Base-by-base conservation (phyloP, 2,113 vertebrate species). In the Dunckerocampus dactyliophorus region DNA sequence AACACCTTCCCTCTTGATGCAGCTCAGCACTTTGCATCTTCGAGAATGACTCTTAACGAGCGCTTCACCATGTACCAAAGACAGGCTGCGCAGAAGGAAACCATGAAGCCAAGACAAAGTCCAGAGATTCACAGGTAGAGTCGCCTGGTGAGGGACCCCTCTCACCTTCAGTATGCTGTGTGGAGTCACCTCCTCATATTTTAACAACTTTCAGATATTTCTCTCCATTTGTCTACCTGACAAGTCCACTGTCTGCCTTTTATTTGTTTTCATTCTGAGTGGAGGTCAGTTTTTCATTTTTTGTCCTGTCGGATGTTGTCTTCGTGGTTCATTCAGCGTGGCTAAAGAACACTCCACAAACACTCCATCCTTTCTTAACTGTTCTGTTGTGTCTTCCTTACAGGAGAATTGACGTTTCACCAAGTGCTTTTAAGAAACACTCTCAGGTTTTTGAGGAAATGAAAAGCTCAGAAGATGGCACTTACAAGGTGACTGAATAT, bases 351-450 rank as follows among this genome's bases (percentile, higher is more conserved):
- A 20, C 15, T 49, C 20, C 17, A 34, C 31, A 34, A 34, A 10
- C 8, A 17, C 8, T 3, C 17, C 28, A 10, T 3, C 3, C 21
- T 37, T 11, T 21, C 31, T 54, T 53, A 58, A 79, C 15, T 67
- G 37, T 65, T 42, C 3, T 4, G n/a, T 28, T 20, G 17, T 60
- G 56, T 81, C 69, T 75, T 43, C 75, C 47, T 71, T 69, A 14
- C 82, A 98, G 97, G 93, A 93, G 94, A 92, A 98, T 99, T 91
- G 97, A 99, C 92, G 95, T 99, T 92, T 98, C 96, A 89, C 96
- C 95, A 83, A 97, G 97, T 94, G 95, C 94, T 90, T 97, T 98
- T 94, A 97, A 93, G 93, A 98, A 96, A 89, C 95, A 96, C 92
- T 91, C 94, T 88, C 94, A 95, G 84, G 88, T 94, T 88, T 96